These are phyloP conservation scores for Drosophila maculinotata DNA, from an alignment of 2,888 invertebrate genomes.

Conservation along the genomic window DNA sequence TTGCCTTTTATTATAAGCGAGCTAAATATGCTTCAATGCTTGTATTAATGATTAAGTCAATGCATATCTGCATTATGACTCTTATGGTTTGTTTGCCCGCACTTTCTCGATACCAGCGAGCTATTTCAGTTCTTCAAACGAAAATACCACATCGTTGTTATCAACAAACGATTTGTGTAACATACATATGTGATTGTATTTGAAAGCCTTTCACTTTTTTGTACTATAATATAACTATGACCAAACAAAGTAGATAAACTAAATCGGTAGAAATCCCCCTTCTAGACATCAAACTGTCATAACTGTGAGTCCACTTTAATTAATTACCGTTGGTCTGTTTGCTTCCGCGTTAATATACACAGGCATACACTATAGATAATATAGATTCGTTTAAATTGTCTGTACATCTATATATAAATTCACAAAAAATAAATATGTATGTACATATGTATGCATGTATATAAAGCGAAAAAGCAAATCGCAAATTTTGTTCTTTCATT, in stretches of 20 bases:
- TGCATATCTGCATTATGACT: slow-evolving; percentile 13
- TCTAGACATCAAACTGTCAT: too few relatives aligned
- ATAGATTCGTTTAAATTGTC: not conserved
- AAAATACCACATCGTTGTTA: slow-evolving; percentile 1
- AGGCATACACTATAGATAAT: too few relatives aligned
- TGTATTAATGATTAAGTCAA: slow-evolving; percentile 6
- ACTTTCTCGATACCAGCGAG: slow-evolving; percentile 2
- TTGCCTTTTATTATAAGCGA: not conserved
- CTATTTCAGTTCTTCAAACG: not conserved
- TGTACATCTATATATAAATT: not conserved
- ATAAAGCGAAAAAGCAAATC: not conserved
- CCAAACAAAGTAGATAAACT: too few relatives aligned
- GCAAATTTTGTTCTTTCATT: too few relatives aligned
- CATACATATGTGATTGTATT: not conserved
- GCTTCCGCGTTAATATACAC: too few relatives aligned
- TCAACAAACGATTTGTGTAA: not conserved
- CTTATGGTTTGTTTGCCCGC: slow-evolving; percentile 9
- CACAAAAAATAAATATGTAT: not conserved
- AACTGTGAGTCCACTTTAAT: too few relatives aligned
- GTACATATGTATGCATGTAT: slow-evolving; percentile 1
- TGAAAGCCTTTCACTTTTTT: too few relatives aligned
- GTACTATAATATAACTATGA: too few relatives aligned
- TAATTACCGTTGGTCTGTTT: too few relatives aligned
- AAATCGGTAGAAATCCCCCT: too few relatives aligned
- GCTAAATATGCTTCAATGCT: not conserved